Evolutionary conservation across 2,888 invertebrate species (phyloP), one percentile per base, ranked within the genome.

Genomic region (Halictus ligatus): DNA sequence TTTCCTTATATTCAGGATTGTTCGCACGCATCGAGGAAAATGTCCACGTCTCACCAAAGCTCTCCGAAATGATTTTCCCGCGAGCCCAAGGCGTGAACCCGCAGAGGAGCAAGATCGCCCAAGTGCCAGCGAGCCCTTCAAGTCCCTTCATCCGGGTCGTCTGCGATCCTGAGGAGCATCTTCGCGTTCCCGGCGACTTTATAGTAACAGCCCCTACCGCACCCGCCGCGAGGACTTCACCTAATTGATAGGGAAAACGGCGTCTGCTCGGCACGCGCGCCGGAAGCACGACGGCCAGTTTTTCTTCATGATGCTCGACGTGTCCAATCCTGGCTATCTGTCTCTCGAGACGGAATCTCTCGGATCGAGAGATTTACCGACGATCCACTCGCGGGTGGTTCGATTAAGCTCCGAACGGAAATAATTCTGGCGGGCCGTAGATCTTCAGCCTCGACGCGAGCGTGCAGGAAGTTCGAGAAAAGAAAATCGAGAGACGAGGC

Each of bases 281-380:
- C 43, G 75, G 80, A 79, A 85, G 72, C 43, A n/a, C 75, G 69
- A 43, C 69, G 64, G 60, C 73, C 74, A 81, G 86, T 90, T 87
- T 83, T 86, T 90, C 90, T 89, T 90, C 89, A 89, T 90, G 60
- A 90, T 35, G 25, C n/a, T 35, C 35, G 83, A 89, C 83, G 75
- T 48, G 7, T 78, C 60, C 18, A 50, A 87, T 80, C 78, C 69
- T 29, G 78, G 58, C 48, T 35, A 80, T 80, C 21, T 10, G 50
- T 71, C 78, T 84, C 72, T 75, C 60, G 29, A 29, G 35, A 15
- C 69, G 0, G 7, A 72, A 29, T 67, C 35, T 75, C 46, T 50
- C 18, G 18, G 67, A 74, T 48, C 74, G 35, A 43, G 54, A 7
- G 8, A 15, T 29, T 25, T n/a, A n/a, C 54, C 29, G 7, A 64